phyloP scores from a whole-genome alignment of 2,888 invertebrate species.

The Nemotelus pantherinus region DNA sequence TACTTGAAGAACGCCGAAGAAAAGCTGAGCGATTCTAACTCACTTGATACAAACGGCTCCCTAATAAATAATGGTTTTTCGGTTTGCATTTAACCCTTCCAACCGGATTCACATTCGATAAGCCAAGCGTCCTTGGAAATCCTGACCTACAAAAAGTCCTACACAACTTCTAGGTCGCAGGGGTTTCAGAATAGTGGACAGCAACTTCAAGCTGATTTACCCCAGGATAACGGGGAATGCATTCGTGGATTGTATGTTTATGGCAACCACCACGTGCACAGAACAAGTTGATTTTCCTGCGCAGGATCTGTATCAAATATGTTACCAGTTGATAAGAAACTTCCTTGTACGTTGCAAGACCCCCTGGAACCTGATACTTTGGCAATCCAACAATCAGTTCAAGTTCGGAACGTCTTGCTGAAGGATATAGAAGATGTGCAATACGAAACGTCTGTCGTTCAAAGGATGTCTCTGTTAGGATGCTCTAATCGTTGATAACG shows the following conservation, averaged over 20 bases:
- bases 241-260: not conserved
- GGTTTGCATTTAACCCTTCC: too few relatives aligned
- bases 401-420: slow-evolving; percentile 25
- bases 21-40: too few relatives aligned
- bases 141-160: not conserved
- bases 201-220: not conserved
- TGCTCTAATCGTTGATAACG: too few relatives aligned
- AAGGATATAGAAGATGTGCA: slow-evolving; percentile 9
- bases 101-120: too few relatives aligned
- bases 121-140: too few relatives aligned
- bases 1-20: too few relatives aligned
- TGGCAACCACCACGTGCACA: slow-evolving; percentile 22
- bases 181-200: not conserved
- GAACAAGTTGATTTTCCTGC: not conserved
- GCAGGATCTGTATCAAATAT: not conserved
- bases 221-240: too few relatives aligned
- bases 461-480: too few relatives aligned
- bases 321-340: slow-evolving; percentile 19
- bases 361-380: not conserved
- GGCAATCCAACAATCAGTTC: slow-evolving; percentile 14
- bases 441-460: not conserved
- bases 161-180: not conserved
- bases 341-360: not conserved
- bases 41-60: too few relatives aligned
- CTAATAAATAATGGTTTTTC: too few relatives aligned